Base-by-base conservation (phyloP, 2,113 vertebrate species). In the Sterna hirundo region DNA sequence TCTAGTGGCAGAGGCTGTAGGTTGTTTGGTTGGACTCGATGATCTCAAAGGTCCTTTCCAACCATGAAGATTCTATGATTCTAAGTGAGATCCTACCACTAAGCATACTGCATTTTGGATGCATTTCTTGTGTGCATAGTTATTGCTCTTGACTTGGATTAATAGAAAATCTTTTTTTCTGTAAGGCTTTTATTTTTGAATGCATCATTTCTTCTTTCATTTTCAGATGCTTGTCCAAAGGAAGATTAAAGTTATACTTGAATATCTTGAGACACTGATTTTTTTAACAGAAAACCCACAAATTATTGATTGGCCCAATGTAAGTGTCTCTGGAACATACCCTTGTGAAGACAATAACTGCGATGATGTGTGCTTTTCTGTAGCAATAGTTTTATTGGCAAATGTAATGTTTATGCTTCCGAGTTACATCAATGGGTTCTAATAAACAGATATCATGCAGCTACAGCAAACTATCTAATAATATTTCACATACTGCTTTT, bases 331-430 rank as follows among this genome's bases (percentile, higher is more conserved):
- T 94, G 79, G 91, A 97, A 92, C 68, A 71, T 78, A 93, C 78
- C 40, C 88, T 96, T 96, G 82, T 88, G 82, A 88, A 94, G 74
- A 93, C 95, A 95, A 38, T 96, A 97, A 94, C 94, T 97, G 92
- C 90, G 90, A 93, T 95, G 95, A 94, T 91, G 55, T 80, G 83
- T 97, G 93, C 94, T 97, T 96, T 96, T 97, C 94, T 97, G 74
- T 88, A 94, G 91, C 52, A 88, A 75, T 96, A 93, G 96, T 97
- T 98, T 97, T 97, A 97, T 79, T 96, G 88, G 96, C 86, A 93
- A 96, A 96, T 92, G 88, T 93, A 96, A 94, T 94, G 83, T 96
- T 97, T 97, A 93, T 95, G 93, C 74, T 94, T 97, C 70, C 60
- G 89, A 93, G 93, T 97, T 97, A 97, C 14, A 96, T 86, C 87